A percentile compares a stretch with the other conserved stretches of the same genome.
These are phyloP conservation scores for Gymnopithys bicolor DNA, from an alignment of 2,797 vertebrate genomes.

Conservation along the genomic window DNA sequence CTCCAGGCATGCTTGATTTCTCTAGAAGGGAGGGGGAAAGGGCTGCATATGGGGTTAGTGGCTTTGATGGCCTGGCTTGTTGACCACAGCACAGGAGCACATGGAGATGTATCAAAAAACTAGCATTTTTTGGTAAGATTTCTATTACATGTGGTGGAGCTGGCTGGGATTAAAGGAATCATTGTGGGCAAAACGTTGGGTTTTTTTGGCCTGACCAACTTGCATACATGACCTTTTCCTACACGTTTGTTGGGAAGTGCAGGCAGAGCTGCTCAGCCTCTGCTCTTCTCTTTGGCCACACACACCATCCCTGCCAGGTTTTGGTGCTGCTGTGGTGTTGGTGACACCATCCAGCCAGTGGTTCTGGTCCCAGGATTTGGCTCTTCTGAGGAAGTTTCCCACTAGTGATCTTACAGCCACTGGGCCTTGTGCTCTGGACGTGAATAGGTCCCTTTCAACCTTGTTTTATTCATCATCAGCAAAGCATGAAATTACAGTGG, in stretches of 20 bases:
- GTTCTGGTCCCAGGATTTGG: not conserved
- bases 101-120: not conserved
- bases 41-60: not conserved
- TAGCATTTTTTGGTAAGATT: not conserved
- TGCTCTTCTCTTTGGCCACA: not conserved
- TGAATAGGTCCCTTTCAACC: conserved; percentile 64
- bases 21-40: not conserved
- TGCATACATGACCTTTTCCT: not conserved
- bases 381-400: not conserved
- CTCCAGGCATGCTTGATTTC: rapidly evolving
- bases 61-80: not conserved
- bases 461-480: conserved; percentile 72
- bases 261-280: not conserved
- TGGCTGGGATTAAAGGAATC: not conserved
- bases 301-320: not conserved
- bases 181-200: not conserved
- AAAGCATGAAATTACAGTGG: conserved; percentile 75
- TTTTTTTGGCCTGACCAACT: rapidly evolving
- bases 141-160: not conserved
- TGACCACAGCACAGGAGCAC: not conserved
- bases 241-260: not conserved
- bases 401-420: not conserved
- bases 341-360: not conserved
- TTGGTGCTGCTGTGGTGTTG: not conserved
- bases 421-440: not conserved